A percentile compares a stretch with the other conserved stretches of the same genome.
These are phyloP conservation scores for Neodontobutis hainanensis DNA, from an alignment of 2,113 vertebrate genomes.

Conservation along the genomic window DNA sequence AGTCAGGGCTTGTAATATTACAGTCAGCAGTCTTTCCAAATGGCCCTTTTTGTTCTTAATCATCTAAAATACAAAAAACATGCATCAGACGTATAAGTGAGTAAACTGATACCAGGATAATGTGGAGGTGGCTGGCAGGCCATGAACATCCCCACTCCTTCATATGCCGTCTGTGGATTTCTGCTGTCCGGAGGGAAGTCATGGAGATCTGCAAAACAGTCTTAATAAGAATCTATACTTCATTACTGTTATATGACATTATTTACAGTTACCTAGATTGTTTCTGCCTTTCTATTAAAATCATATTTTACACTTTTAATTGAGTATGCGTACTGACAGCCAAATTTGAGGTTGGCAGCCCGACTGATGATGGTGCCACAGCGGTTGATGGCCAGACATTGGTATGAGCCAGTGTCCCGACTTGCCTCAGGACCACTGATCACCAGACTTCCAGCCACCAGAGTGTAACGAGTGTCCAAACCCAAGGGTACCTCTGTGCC, in stretches of 20 bases:
- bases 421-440: slow-evolving; percentile 84
- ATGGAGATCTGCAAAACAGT: slow-evolving; percentile 83
- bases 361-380: slow-evolving; percentile 92
- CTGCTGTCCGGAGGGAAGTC: slow-evolving; percentile 92
- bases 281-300: too few relatives aligned
- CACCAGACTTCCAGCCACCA: slow-evolving; percentile 92
- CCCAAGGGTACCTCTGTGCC: slow-evolving; percentile 87
- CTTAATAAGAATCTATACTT: too few relatives aligned
- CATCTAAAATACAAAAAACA: too few relatives aligned
- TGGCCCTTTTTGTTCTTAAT: too few relatives aligned
- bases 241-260: too few relatives aligned
- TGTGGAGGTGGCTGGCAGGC: slow-evolving; percentile 92
- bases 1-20: too few relatives aligned
- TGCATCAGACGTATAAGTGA: neutral
- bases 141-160: slow-evolving; percentile 88
- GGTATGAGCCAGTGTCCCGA: slow-evolving; percentile 90
- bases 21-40: too few relatives aligned
- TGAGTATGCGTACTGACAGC: slow-evolving; percentile 84
- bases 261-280: too few relatives aligned
- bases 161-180: slow-evolving; percentile 85
- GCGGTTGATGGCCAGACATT: slow-evolving; percentile 91
- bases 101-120: slow-evolving; percentile 85
- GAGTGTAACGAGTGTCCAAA: slow-evolving; percentile 82
- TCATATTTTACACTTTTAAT: too few relatives aligned
- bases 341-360: slow-evolving; percentile 90